These are phyloP conservation scores for Barbus barbus DNA, from an alignment of 2,113 vertebrate species.

Conservation along the genomic window DNA sequence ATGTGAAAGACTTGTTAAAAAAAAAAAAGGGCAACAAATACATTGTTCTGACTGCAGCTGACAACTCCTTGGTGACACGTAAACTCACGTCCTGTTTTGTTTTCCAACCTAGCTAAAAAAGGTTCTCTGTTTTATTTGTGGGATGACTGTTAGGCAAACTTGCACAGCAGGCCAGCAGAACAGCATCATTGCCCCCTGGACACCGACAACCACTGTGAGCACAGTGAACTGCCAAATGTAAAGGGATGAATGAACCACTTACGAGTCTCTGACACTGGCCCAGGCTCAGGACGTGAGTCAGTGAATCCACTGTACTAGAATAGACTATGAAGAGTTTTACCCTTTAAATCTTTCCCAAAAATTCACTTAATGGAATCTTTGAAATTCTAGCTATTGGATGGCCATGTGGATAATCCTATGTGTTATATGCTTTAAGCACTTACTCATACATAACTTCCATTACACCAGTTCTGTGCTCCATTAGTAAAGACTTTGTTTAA, in stretches of 20 bases:
- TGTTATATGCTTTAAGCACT: background rate
- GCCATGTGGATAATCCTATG: background rate
- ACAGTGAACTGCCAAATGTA: constrained; percentile 57
- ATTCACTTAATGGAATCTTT: constrained; percentile 17
- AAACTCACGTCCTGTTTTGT: constrained; percentile 34
- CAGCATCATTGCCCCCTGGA: constrained; percentile 58
- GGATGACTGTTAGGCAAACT: constrained; percentile 48
- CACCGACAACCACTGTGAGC: constrained; percentile 49
- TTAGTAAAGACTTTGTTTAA: background rate
- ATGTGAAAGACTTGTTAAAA: constrained; percentile 55
- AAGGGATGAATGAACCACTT: constrained; percentile 58
- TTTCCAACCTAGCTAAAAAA: constrained; percentile 51
- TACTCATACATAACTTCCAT: background rate
- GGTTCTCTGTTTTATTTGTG: constrained; percentile 56
- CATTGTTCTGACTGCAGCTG: constrained; percentile 65
- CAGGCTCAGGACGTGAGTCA: constrained; percentile 11
- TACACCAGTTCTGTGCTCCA: background rate
- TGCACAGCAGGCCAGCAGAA: constrained; percentile 52
- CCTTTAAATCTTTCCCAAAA: background rate
- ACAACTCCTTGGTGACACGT: constrained; percentile 64
- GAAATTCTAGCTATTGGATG: constrained; percentile 19
- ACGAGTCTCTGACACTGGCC: constrained; percentile 50
- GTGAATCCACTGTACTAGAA: background rate
- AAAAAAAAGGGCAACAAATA: constrained; percentile 62
- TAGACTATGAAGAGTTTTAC: constrained; percentile 13